Base-by-base conservation (phyloP, 1,140 invertebrate species). In the Drosophila sp. region DNA sequence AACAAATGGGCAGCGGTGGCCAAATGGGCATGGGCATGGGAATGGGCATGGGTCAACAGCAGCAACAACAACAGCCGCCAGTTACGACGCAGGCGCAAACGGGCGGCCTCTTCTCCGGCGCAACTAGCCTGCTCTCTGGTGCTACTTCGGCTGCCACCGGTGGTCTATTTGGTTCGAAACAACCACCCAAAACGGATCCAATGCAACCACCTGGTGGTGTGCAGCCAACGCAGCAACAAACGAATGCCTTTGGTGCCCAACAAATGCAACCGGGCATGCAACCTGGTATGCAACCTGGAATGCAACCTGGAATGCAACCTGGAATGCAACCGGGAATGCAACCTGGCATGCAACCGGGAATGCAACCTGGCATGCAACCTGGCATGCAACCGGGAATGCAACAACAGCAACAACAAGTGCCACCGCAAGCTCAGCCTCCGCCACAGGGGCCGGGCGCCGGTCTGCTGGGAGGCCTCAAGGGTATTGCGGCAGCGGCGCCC, bases 401-500 rank as follows among this genome's bases (percentile, higher is more conserved):
- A 61, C 89, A 90, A 64, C 80, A 92, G 56, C 90, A 92, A 70
- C 92, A 92, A 65, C 89, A 91, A 72, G 91, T 92, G 79, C 92
- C 91, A 75, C 90, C 83, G 33, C 92, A 93, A 74, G 91, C 91
- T 73, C 92, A 92, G 80, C 91, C 90, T 29, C 91, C 91, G 71
- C 89, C 83, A 35, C 92, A 90, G 72, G 86, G 85, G 63, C 90
- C 89, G 60, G 90, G 91, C 70, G 87, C 86, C 70, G 90, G 90
- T n/a, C 73, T 91, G 70, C 80, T 91, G 54, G 87, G 84, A 17
- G 91, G 90, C 30, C 85, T 92, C 35, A 91, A 91, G 72, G 80
- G 90, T 7, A 91, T 90, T 64, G 96, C 97, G 87, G 96, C 97
- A 92, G 95, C 95, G 25, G 96, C 95, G 44, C 95, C 95, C 69